A percentile compares a stretch with the other conserved stretches of the same genome.
These are phyloP conservation scores for Morinoia aosen DNA, from an alignment of 2,888 invertebrate species.

Conservation along the genomic window DNA sequence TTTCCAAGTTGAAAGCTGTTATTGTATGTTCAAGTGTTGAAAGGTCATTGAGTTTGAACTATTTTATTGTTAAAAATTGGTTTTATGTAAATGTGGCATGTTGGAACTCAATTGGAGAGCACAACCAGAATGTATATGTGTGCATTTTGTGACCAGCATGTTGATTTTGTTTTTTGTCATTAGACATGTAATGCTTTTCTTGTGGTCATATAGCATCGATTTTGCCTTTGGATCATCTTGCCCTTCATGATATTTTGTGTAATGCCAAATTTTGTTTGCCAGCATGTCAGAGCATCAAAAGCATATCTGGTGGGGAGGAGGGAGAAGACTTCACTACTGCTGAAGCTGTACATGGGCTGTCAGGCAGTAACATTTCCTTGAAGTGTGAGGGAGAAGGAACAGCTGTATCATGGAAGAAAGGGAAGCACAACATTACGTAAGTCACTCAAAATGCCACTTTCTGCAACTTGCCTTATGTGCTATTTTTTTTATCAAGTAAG, in stretches of 20 bases:
- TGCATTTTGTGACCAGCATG: no score
- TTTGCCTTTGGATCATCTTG: no score
- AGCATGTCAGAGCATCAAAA: background rate
- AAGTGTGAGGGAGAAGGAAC: conserved; percentile 58
- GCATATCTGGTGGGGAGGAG: background rate
- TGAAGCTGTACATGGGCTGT: background rate
- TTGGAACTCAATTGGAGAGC: no score
- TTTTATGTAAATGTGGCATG: no score
- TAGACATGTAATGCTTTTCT: no score
- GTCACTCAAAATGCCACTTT: background rate
- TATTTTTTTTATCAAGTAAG: background rate
- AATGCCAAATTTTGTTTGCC: background rate
- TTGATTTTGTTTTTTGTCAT: no score
- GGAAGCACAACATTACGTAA: conserved; percentile 63
- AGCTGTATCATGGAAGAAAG: conserved; percentile 60
- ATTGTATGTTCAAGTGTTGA: no score
- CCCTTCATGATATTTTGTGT: background rate
- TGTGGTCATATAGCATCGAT: no score
- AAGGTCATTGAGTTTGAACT: no score
- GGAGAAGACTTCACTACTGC: background rate
- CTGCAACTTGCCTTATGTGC: background rate
- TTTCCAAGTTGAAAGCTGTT: no score
- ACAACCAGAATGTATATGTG: no score
- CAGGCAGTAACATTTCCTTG: conserved; percentile 60
- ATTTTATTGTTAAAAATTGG: no score